Conservation (phyloP, 23 tunicate species). For the Phallusia fumigata region DNA sequence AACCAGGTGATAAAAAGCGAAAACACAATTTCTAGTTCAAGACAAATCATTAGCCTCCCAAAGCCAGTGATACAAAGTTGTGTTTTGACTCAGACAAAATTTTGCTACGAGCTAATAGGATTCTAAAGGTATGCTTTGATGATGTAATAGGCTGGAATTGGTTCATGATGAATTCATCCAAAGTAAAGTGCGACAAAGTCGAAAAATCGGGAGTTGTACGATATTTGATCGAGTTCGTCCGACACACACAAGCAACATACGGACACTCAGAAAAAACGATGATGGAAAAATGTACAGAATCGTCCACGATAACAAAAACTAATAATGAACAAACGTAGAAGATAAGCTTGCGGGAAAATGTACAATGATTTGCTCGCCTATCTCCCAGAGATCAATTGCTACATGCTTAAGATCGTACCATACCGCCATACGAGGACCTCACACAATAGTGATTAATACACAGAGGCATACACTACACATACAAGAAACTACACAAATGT, state of each 20-base stretch:
- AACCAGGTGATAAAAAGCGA: background rate
- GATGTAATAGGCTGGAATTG: too few species aligned
- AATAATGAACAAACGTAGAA: too few species aligned
- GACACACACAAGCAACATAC: background rate
- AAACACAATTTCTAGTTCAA: background rate
- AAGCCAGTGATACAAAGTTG: background rate
- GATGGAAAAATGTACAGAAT: too few species aligned
- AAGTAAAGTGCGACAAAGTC: too few species aligned
- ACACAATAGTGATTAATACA: background rate
- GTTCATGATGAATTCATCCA: too few species aligned
- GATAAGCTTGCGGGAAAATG: too few species aligned
- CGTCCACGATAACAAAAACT: too few species aligned
- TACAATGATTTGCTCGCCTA: background rate
- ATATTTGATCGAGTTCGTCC: background rate
- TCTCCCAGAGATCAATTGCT: background rate
- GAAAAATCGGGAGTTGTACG: too few species aligned
- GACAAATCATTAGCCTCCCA: background rate
- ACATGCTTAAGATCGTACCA: conserved; percentile 11
- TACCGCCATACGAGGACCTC: background rate
- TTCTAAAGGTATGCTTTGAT: too few species aligned
- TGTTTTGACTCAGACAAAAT: too few species aligned
- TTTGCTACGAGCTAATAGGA: too few species aligned
- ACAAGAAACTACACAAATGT: background rate
- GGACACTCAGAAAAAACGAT: background rate
- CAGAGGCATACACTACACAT: background rate